Evolutionary conservation across 2,797 vertebrate species (phyloP).

Genomic region (Euphonia xanthogaster): DNA sequence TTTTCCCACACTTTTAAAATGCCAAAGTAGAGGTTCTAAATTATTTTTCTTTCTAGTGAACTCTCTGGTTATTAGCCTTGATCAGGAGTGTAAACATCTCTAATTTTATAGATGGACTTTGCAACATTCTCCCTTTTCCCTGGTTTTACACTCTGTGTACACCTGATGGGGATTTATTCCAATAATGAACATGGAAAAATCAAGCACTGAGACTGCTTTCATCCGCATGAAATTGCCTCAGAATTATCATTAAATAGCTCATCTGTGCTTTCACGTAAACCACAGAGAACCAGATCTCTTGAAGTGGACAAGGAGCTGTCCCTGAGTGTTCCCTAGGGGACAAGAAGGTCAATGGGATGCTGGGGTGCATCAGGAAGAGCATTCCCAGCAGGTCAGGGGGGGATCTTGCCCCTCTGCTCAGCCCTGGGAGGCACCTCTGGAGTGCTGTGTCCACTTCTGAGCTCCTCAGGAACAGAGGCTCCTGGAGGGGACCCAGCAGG

Average conservation of each 20-base stretch:
- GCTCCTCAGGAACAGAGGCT: background rate
- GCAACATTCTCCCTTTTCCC: background rate
- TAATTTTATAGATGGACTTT: background rate
- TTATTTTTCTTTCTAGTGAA: background rate
- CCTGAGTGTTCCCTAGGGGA: background rate
- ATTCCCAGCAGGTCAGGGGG: background rate
- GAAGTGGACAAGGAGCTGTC: background rate
- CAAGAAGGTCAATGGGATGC: background rate
- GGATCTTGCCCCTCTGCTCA: background rate
- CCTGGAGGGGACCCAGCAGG: accelerated
- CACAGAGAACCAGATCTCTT: background rate
- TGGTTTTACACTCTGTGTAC: background rate
- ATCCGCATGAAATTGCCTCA: background rate
- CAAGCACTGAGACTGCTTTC: background rate
- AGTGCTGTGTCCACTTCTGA: background rate
- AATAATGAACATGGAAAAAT: background rate
- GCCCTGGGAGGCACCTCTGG: background rate
- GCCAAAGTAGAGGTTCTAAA: background rate
- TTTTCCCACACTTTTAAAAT: background rate
- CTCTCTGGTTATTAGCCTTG: background rate
- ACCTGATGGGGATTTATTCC: slow-evolving; percentile 16
- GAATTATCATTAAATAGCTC: background rate
- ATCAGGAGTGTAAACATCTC: background rate
- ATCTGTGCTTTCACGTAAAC: background rate
- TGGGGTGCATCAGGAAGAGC: background rate